Evolutionary conservation across 2,888 invertebrate species (phyloP).

Genomic region (Noctua comes): DNA sequence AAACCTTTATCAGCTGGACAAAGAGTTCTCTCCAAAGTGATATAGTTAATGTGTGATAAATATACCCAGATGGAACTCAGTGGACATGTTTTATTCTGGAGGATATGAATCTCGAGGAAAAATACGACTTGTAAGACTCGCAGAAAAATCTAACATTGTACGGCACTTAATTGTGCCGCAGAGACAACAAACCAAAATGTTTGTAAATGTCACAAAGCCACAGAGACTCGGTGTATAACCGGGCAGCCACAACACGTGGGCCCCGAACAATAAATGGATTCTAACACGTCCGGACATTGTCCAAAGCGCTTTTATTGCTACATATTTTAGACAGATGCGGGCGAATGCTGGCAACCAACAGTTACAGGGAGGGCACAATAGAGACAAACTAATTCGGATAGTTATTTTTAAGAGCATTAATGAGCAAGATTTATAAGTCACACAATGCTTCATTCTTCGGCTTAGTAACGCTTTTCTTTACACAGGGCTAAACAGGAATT

Average conservation of each 20-base stretch:
- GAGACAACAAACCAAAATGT: slow-evolving; percentile 73
- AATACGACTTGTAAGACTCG: neutral
- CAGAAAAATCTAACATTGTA: slow-evolving; percentile 15
- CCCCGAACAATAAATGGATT: slow-evolving; percentile 84
- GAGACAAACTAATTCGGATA: slow-evolving; percentile 40
- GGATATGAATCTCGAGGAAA: neutral
- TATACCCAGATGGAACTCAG: slow-evolving; percentile 41
- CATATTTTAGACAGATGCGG: slow-evolving; percentile 82
- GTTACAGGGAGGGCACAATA: slow-evolving; percentile 34
- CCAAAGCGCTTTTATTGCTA: slow-evolving; percentile 84
- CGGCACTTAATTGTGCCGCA: slow-evolving; percentile 19
- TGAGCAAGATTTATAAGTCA: neutral
- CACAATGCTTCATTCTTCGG: neutral
- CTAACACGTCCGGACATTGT: slow-evolving; percentile 85
- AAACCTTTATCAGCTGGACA: slow-evolving; percentile 82
- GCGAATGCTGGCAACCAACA: slow-evolving; percentile 68
- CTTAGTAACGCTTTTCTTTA: neutral
- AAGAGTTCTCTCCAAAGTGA: slow-evolving; percentile 78
- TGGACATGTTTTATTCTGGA: neutral
- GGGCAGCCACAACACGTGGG: slow-evolving; percentile 78
- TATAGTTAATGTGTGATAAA: slow-evolving; percentile 79
- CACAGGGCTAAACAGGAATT: neutral
- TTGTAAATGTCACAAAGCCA: slow-evolving; percentile 78
- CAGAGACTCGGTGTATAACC: slow-evolving; percentile 80
- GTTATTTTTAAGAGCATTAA: neutral